Evolutionary conservation across 2,797 vertebrate genomes (phyloP).

Genomic region (Parauchenoglanis ngamensis): DNA sequence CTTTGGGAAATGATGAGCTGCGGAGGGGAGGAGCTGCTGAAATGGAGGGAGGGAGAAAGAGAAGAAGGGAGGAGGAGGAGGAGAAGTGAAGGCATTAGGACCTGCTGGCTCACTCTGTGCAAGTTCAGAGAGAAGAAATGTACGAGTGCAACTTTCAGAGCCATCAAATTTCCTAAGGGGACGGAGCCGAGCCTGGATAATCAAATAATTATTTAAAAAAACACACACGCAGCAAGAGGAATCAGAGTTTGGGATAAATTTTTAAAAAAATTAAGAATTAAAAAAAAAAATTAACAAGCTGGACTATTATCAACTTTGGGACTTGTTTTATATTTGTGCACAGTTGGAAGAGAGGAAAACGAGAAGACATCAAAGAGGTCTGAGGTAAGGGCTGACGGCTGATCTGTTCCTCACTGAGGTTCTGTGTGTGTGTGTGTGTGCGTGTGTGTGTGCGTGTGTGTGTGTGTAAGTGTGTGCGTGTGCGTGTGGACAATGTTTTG

Average conservation of each 20-base stretch:
- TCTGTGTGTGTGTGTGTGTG: conserved; percentile 21
- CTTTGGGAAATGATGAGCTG: conserved; percentile 23
- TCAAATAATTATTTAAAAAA: conserved; percentile 32
- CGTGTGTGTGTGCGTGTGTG: conserved; percentile 34
- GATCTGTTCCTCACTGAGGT: conserved; percentile 6
- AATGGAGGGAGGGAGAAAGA: conserved; percentile 38
- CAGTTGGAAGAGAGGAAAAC: conserved; percentile 19
- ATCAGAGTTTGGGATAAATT: conserved; percentile 64
- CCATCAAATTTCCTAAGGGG: conserved; percentile 77
- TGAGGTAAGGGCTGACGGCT: conserved; percentile 49
- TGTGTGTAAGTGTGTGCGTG: conserved; percentile 32
- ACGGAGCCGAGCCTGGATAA: conserved; percentile 73
- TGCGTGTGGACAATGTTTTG: conserved; percentile 27
- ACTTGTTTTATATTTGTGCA: conserved; percentile 19
- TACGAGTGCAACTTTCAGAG: conserved; percentile 74
- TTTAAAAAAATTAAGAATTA: neutral
- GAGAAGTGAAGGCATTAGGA: conserved; percentile 57
- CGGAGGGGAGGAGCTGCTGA: conserved; percentile 50
- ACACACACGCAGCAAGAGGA: conserved; percentile 59
- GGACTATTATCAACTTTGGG: conserved; percentile 53
- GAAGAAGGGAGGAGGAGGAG: conserved; percentile 46
- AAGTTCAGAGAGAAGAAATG: conserved; percentile 53
- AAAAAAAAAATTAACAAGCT: conserved; percentile 26
- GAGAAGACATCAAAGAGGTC: conserved; percentile 33
- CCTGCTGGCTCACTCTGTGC: conserved; percentile 55